These are phyloP conservation scores for Caenorhabditis sp. DNA, from an alignment of 2,888 invertebrate genomes.

Conservation along the genomic window DNA sequence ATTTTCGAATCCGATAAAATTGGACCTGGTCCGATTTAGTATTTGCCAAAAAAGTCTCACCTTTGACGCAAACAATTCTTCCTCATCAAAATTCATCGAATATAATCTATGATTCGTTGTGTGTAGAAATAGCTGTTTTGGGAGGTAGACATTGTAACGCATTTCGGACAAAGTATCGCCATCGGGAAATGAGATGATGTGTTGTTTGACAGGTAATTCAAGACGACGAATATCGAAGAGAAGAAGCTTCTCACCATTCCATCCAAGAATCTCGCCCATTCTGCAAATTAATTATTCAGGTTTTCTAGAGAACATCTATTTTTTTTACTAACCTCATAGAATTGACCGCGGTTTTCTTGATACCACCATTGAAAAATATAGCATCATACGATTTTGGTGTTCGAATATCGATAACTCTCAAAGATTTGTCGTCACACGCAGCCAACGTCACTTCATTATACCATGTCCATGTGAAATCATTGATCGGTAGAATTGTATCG, in stretches of 20 bases:
- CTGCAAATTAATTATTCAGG: neutral
- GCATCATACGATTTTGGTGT: conserved; percentile 18
- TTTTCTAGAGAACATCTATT: too few relatives aligned
- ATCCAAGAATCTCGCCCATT: conserved; percentile 15
- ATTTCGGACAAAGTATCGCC: conserved; percentile 14
- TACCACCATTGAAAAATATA: conserved; percentile 24
- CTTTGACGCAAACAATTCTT: neutral
- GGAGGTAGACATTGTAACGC: conserved; percentile 29
- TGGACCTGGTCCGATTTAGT: too few relatives aligned
- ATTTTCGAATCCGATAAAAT: too few relatives aligned
- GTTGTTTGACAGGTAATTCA: conserved; percentile 15
- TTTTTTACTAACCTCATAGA: conserved; percentile 6
- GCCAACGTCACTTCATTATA: conserved; percentile 13
- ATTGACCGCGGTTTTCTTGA: conserved; percentile 15
- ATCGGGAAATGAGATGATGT: neutral
- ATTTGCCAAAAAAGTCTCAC: conserved; percentile 4
- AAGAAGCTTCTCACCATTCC: conserved; percentile 17
- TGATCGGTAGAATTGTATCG: conserved; percentile 13
- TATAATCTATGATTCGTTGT: conserved; percentile 13
- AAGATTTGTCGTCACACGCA: conserved; percentile 20
- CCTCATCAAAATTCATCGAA: conserved; percentile 15
- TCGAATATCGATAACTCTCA: conserved; percentile 26
- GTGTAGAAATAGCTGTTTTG: conserved; percentile 27
- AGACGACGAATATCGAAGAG: conserved; percentile 27
- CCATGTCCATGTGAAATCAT: conserved; percentile 30